Evolutionary conservation across 1,140 invertebrate species (phyloP).

Genomic region (Camponotus floridanus): DNA sequence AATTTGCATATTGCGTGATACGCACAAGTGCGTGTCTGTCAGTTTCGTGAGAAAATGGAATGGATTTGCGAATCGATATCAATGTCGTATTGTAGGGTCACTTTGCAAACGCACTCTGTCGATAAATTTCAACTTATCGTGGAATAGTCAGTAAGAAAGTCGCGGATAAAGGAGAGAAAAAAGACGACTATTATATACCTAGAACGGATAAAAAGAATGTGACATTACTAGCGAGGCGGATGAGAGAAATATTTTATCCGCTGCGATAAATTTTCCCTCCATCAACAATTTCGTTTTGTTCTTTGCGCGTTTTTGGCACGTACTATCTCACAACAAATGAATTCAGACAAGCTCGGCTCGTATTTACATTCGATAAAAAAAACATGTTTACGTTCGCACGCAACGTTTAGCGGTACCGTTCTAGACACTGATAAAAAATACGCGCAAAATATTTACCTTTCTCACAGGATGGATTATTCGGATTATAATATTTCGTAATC

Average conservation of each 20-base stretch:
- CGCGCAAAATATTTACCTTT: too few relatives aligned
- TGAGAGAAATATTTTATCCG: neutral
- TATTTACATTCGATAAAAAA: too few relatives aligned
- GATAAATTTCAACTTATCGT: neutral
- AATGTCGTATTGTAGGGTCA: neutral
- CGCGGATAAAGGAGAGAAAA: neutral
- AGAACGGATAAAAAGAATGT: slow-evolving; percentile 6
- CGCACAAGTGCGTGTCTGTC: neutral
- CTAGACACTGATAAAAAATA: too few relatives aligned
- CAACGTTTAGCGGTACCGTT: too few relatives aligned
- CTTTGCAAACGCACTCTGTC: slow-evolving; percentile 3
- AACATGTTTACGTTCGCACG: too few relatives aligned
- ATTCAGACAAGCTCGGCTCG: too few relatives aligned
- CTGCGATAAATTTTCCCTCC: neutral
- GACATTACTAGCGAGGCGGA: slow-evolving; percentile 11
- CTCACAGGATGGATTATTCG: too few relatives aligned
- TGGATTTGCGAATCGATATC: neutral
- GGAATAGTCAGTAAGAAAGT: slow-evolving; percentile 26
- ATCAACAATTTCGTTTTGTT: neutral
- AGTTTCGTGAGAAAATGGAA: neutral
- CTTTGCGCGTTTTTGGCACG: neutral
- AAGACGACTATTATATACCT: neutral
- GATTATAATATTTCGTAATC: too few relatives aligned
- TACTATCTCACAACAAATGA: neutral
- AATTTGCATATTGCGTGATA: neutral